Evolutionary conservation across 1,140 invertebrate species (phyloP).

Genomic region (Megathymus violae): DNA sequence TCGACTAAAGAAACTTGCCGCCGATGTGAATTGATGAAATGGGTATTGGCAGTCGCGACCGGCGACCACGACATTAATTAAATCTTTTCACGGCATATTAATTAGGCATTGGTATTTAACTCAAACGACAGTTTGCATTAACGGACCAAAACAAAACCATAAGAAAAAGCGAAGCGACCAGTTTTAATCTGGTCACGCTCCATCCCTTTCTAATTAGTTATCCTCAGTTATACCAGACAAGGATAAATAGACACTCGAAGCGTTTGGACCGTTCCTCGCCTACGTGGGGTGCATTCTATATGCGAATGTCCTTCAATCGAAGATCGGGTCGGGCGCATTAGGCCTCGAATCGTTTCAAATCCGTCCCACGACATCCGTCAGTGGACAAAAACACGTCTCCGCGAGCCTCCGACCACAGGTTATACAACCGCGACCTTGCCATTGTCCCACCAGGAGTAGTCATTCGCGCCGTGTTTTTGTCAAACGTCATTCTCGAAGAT

Average conservation of each 20-base stretch:
- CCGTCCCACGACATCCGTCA: slow-evolving; percentile 51
- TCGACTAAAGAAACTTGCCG: slow-evolving; percentile 12
- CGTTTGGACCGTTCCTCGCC: neutral
- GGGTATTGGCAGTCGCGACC: neutral
- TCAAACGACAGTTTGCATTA: neutral
- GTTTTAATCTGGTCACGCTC: neutral
- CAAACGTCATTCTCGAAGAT: slow-evolving; percentile 4
- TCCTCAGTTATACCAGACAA: slow-evolving; percentile 5
- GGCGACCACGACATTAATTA: slow-evolving; percentile 12
- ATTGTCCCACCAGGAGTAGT: slow-evolving; percentile 47
- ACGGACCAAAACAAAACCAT: slow-evolving; percentile 10
- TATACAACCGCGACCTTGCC: slow-evolving; percentile 49
- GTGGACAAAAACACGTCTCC: slow-evolving; percentile 43
- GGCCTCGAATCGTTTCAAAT: slow-evolving; percentile 28
- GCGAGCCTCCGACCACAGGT: neutral
- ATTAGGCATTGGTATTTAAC: slow-evolving; percentile 18
- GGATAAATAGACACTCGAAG: neutral
- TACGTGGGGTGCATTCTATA: slow-evolving; percentile 23
- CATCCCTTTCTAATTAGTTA: slow-evolving; percentile 18
- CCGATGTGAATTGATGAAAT: slow-evolving; percentile 18
- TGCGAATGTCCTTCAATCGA: slow-evolving; percentile 16
- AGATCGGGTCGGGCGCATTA: neutral
- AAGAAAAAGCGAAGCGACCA: slow-evolving; percentile 7
- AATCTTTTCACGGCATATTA: slow-evolving; percentile 15
- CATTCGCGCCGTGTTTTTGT: slow-evolving; percentile 48